phyloP scores from a whole-genome alignment of 1,140 invertebrate genomes.

The Apis laboriosa region DNA sequence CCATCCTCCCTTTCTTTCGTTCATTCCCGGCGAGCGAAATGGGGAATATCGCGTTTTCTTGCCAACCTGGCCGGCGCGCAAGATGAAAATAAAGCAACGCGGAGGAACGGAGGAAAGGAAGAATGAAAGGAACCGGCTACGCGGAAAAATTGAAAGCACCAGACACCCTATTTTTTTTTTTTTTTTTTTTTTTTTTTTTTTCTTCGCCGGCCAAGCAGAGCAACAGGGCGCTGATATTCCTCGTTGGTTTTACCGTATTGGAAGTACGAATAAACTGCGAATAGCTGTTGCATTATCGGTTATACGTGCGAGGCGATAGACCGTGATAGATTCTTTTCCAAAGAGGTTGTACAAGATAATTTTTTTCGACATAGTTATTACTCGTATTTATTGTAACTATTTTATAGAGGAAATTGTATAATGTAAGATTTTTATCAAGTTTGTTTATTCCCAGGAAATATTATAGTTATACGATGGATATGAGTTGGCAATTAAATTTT shows the following conservation, averaged over 20 bases:
- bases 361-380: too few species aligned
- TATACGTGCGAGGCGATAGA: neutral
- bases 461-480: too few species aligned
- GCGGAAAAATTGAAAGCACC: constrained; percentile 37
- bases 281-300: neutral
- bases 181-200: neutral
- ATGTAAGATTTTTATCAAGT: too few species aligned
- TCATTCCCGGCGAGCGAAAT: neutral
- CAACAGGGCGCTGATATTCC: neutral
- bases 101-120: neutral
- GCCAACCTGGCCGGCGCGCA: too few species aligned
- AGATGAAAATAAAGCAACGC: neutral
- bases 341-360: too few species aligned
- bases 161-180: neutral
- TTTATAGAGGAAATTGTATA: too few species aligned
- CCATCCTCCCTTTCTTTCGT: neutral
- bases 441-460: too few species aligned
- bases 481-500: too few species aligned
- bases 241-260: neutral
- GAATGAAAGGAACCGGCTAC: constrained; percentile 9
- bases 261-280: neutral
- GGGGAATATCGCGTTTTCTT: constrained; percentile 12
- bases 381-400: too few species aligned
- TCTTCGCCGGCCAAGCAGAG: neutral
- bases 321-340: too few species aligned